phyloP scores from a whole-genome alignment of 2,113 vertebrate species.

The Maccullochella peelii region DNA sequence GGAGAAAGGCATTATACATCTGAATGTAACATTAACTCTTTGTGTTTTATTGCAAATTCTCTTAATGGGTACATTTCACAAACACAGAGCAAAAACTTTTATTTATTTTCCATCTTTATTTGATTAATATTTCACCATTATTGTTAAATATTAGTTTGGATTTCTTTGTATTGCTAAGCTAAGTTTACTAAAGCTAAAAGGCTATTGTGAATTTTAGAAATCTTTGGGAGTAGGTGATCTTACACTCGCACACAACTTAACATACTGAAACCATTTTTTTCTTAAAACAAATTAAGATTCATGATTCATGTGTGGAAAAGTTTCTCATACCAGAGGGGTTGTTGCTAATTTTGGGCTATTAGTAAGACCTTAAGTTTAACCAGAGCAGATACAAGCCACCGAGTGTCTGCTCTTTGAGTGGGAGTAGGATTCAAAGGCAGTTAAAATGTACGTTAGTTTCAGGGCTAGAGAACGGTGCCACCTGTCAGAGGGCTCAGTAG shows the following conservation, averaged over 20 bases:
- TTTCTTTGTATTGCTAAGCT: neutral
- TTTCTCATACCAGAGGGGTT: neutral
- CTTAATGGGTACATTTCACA: neutral
- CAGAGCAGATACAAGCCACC: neutral
- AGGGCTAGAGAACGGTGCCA: neutral
- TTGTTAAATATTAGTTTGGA: neutral
- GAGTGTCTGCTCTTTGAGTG: neutral
- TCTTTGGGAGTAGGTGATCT: neutral
- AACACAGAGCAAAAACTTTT: neutral
- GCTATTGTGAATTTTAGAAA: neutral
- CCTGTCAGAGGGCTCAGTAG: neutral
- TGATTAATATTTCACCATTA: too few species aligned
- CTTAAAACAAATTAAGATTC: neutral
- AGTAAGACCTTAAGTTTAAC: neutral
- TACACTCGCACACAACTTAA: neutral
- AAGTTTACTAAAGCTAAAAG: neutral
- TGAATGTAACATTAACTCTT: too few species aligned
- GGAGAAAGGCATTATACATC: too few species aligned
- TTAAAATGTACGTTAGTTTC: neutral
- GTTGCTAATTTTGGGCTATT: neutral
- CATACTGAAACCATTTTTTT: neutral
- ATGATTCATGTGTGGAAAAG: neutral
- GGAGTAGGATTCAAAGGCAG: neutral
- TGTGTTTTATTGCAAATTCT: neutral
- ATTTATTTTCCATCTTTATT: neutral